A percentile compares a stretch with the other conserved stretches of the same genome.
phyloP scores from a whole-genome alignment of 2,888 invertebrate genomes.

The Apamea monoglypha region DNA sequence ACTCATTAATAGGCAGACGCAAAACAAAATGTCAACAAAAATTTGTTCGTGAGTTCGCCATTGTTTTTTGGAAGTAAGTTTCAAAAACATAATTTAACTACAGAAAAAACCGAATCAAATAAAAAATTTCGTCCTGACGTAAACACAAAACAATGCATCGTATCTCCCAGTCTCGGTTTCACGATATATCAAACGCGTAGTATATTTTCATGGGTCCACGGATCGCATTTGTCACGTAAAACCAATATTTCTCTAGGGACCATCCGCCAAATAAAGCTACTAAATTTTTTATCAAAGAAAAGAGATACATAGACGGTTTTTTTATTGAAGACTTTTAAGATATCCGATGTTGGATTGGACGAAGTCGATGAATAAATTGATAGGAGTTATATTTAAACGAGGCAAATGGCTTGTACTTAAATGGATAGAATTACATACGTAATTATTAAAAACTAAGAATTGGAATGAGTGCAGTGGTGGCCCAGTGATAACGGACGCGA shows the following conservation, averaged over 20 bases:
- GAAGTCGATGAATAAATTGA: conserved; percentile 38
- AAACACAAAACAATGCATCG: conserved; percentile 60
- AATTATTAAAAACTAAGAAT: background rate
- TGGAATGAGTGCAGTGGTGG: too few relatives aligned
- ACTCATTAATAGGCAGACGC: too few relatives aligned
- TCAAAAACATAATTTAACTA: background rate
- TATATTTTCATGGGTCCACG: conserved; percentile 71
- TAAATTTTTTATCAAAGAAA: conserved; percentile 74
- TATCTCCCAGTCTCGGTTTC: conserved; percentile 51
- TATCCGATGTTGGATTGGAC: conserved; percentile 37
- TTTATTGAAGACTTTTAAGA: conserved; percentile 62
- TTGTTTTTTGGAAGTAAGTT: background rate
- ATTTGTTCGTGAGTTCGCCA: too few relatives aligned
- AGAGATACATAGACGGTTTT: conserved; percentile 66
- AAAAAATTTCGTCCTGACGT: conserved; percentile 23
- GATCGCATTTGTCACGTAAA: conserved; percentile 78
- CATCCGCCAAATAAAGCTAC: conserved; percentile 74
- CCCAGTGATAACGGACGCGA: too few relatives aligned
- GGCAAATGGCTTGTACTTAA: background rate
- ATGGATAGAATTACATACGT: background rate
- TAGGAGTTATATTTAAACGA: conserved; percentile 6
- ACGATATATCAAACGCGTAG: conserved; percentile 70
- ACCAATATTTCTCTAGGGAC: conserved; percentile 78
- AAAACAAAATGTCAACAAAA: too few relatives aligned
- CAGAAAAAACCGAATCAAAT: background rate